Conservation (phyloP, 2,113 vertebrate species). For the Rhynchopsitta pachyrhyncha region DNA sequence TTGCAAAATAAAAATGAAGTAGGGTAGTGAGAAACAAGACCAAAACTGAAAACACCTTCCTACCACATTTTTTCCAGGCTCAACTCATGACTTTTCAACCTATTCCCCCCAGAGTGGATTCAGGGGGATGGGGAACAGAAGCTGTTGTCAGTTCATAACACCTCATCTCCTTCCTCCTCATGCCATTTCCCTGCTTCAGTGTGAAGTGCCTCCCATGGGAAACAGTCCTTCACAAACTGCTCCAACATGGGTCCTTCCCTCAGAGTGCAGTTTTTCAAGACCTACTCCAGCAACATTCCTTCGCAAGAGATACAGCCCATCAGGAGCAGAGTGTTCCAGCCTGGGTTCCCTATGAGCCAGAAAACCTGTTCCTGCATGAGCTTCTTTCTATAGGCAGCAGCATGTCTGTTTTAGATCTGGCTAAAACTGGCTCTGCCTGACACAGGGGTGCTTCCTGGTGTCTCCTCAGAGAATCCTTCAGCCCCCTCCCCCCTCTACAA, state of each 20-base stretch:
- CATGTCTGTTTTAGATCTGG: neutral
- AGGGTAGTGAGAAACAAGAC: neutral
- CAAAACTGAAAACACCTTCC: neutral
- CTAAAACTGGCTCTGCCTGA: neutral
- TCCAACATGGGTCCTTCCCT: neutral
- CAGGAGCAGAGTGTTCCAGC: neutral
- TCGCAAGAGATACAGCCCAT: neutral
- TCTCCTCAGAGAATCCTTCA: neutral
- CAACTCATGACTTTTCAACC: neutral
- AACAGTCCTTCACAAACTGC: neutral
- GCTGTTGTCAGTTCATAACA: neutral
- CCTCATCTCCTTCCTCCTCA: neutral
- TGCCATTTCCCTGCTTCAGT: neutral
- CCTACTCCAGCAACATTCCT: neutral
- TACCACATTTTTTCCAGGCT: neutral
- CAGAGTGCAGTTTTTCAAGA: neutral
- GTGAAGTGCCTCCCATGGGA: neutral
- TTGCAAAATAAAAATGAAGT: neutral
- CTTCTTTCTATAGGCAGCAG: neutral
- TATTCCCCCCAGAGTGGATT: neutral
- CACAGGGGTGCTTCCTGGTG: neutral
- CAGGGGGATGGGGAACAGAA: fast-evolving
- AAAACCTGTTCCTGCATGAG: neutral
- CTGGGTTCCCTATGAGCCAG: neutral
- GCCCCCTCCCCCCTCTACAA: too few species aligned